Evolutionary conservation across 2,113 vertebrate genomes (phyloP).

Genomic region (Anhinga anhinga): DNA sequence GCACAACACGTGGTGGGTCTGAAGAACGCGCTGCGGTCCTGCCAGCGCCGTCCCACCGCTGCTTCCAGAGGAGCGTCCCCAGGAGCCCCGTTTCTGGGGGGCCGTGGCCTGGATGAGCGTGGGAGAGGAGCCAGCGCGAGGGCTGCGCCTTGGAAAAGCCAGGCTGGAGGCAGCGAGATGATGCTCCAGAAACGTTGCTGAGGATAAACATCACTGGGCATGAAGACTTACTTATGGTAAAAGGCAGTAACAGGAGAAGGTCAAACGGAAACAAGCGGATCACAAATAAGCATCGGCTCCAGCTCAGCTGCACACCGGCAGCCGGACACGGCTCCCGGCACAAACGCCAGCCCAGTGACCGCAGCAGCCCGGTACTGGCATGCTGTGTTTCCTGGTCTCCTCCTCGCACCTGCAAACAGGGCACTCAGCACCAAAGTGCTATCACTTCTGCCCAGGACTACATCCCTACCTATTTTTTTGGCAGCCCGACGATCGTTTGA

Average conservation of each 20-base stretch:
- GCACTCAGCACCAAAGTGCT: not conserved
- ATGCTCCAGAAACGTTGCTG: not conserved
- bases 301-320: not conserved
- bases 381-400: rapidly evolving
- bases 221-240: not conserved
- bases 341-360: rapidly evolving
- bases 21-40: not conserved
- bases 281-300: not conserved
- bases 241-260: constrained; percentile 9
- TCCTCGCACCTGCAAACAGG: not conserved
- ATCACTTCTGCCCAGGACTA: too few species aligned
- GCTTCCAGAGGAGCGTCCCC: not conserved
- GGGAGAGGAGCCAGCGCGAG: rapidly evolving
- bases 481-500: rapidly evolving
- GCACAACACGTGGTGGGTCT: not conserved
- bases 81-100: not conserved
- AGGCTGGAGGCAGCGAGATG: rapidly evolving
- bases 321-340: rapidly evolving
- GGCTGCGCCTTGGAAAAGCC: not conserved
- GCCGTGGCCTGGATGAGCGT: rapidly evolving
- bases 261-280: not conserved
- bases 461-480: not conserved
- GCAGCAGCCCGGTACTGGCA: rapidly evolving
- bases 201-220: not conserved
- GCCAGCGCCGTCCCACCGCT: rapidly evolving